phyloP scores from a whole-genome alignment of 2,888 invertebrate species.

The Aradus depressus region DNA sequence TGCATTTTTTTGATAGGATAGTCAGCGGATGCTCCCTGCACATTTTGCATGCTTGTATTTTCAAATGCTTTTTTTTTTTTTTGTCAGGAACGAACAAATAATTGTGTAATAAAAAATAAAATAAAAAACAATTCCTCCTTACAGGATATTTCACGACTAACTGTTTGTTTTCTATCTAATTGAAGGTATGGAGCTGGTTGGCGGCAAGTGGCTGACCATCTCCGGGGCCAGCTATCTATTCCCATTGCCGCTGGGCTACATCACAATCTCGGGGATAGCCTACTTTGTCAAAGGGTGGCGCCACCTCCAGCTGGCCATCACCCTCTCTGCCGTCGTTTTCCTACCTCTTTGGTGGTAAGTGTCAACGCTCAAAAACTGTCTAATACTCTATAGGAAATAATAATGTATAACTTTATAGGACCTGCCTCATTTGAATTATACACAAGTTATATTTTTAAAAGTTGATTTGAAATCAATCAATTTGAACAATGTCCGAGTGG shows the following conservation, averaged over 20 bases:
- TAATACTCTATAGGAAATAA: too few relatives aligned
- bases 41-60: too few relatives aligned
- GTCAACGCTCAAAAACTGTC: too few relatives aligned
- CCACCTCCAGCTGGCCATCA: slow-evolving; percentile 57
- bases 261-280: slow-evolving; percentile 59
- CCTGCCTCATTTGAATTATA: too few relatives aligned
- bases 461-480: too few relatives aligned
- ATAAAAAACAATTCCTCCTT: not conserved
- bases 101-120: not conserved
- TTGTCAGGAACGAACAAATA: not conserved
- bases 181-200: slow-evolving; percentile 60
- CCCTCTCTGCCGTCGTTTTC: slow-evolving; percentile 58
- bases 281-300: slow-evolving; percentile 61
- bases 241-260: slow-evolving; percentile 64
- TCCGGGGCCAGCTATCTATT: slow-evolving; percentile 71
- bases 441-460: too few relatives aligned
- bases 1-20: too few relatives aligned
- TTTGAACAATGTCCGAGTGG: too few relatives aligned
- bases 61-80: too few relatives aligned
- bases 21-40: too few relatives aligned
- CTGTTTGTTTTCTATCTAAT: not conserved
- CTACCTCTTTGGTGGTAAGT: slow-evolving; percentile 47
- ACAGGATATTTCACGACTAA: not conserved
- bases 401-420: too few relatives aligned
- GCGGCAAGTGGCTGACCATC: slow-evolving; percentile 67